phyloP scores from a whole-genome alignment of 2,888 invertebrate species.

The Pelosia muscerda region DNA sequence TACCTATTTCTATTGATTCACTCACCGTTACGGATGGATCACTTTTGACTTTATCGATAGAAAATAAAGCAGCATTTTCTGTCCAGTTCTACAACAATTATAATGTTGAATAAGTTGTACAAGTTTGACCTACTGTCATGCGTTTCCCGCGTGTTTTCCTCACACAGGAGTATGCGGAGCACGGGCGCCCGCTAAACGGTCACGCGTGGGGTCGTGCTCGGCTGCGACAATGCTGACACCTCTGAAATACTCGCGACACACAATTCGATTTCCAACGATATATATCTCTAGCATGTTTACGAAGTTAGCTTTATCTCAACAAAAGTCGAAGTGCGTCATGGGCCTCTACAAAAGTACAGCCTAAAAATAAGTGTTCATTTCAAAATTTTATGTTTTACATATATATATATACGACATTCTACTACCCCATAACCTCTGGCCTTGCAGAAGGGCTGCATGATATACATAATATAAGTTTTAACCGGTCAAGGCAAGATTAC shows the following conservation, averaged over 20 bases:
- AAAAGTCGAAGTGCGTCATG: neutral
- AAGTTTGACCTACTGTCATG: slow-evolving; percentile 3
- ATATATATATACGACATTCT: neutral
- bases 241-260: slow-evolving; percentile 28
- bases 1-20: too few relatives aligned
- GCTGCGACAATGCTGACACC: slow-evolving; percentile 41
- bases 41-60: too few relatives aligned
- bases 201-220: slow-evolving; percentile 51
- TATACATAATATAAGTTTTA: too few relatives aligned
- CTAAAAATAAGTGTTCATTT: neutral
- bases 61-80: neutral
- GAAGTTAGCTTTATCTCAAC: neutral
- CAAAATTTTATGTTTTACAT: neutral
- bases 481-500: neutral
- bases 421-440: neutral
- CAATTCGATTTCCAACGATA: slow-evolving; percentile 38
- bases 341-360: too few relatives aligned
- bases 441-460: too few relatives aligned
- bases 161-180: slow-evolving; percentile 30
- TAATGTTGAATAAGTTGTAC: neutral
- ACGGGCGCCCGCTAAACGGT: slow-evolving; percentile 55
- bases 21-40: too few relatives aligned
- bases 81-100: neutral
- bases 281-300: slow-evolving; percentile 16
- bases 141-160: neutral